These are phyloP conservation scores for Turritopsis rubra DNA, from an alignment of 30 jellyfish, hydroid and myxozoan species.

Conservation along the genomic window DNA sequence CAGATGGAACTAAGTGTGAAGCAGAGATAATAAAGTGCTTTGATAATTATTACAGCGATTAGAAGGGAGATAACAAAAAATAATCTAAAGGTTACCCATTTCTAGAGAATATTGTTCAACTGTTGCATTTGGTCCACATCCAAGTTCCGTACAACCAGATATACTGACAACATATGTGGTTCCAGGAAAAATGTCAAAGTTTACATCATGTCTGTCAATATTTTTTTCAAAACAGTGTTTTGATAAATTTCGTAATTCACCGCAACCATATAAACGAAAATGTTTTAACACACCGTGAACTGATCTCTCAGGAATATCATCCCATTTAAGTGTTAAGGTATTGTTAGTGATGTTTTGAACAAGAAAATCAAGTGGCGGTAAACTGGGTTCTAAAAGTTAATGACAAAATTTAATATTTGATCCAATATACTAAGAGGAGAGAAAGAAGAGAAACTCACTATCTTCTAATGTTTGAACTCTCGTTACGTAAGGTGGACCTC, in stretches of 20 bases:
- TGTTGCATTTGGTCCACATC: background rate
- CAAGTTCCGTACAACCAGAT: background rate
- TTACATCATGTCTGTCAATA: background rate
- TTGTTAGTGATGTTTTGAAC: background rate
- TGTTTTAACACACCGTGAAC: background rate
- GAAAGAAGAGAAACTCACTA: background rate
- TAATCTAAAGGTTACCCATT: background rate
- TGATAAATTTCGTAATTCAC: background rate
- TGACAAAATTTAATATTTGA: background rate
- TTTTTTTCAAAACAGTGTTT: background rate
- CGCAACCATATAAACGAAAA: conserved; percentile 14
- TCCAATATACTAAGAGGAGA: background rate
- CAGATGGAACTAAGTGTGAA: background rate
- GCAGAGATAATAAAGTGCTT: background rate
- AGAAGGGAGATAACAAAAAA: background rate
- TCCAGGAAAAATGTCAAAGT: background rate
- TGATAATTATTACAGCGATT: background rate
- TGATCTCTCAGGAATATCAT: conserved; percentile 3
- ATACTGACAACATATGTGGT: background rate
- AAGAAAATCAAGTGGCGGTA: background rate
- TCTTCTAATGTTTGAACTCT: conserved; percentile 3
- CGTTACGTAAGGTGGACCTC: background rate
- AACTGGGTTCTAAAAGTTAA: background rate
- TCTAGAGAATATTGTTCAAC: background rate
- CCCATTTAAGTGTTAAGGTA: background rate